Evolutionary conservation across 2,113 vertebrate species (phyloP).

Genomic region (Chloropsis hardwickii): DNA sequence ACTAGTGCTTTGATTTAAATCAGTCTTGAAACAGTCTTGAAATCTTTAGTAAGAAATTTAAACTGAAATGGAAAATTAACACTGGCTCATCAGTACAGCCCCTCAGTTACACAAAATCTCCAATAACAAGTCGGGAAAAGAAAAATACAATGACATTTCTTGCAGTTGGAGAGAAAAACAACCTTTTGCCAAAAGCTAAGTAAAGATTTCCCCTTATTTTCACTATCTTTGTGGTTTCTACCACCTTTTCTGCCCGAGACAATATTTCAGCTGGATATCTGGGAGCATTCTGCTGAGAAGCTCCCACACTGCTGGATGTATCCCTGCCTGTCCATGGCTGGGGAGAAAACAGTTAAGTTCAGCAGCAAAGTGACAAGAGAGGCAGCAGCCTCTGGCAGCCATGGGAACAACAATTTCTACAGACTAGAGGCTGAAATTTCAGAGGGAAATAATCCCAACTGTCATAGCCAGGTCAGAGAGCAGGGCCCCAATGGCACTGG

Average conservation of each 20-base stretch:
- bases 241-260: background rate
- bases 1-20: background rate
- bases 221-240: background rate
- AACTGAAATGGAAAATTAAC: background rate
- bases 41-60: background rate
- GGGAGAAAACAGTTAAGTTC: background rate
- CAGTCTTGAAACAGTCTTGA: background rate
- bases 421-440: conserved; percentile 26
- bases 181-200: background rate
- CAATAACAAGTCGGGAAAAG: background rate
- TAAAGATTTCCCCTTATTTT: background rate
- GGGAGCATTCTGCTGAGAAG: background rate
- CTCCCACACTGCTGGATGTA: background rate
- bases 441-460: background rate
- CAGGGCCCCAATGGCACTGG: background rate
- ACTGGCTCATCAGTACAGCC: background rate
- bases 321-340: rapidly evolving
- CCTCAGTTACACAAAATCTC: background rate
- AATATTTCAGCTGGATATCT: background rate
- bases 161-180: background rate
- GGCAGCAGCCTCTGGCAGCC: background rate
- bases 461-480: background rate
- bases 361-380: background rate
- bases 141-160: background rate
- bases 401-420: background rate